Conservation (phyloP, 2,113 vertebrate genomes). For the Dicrurus megarhynchus region DNA sequence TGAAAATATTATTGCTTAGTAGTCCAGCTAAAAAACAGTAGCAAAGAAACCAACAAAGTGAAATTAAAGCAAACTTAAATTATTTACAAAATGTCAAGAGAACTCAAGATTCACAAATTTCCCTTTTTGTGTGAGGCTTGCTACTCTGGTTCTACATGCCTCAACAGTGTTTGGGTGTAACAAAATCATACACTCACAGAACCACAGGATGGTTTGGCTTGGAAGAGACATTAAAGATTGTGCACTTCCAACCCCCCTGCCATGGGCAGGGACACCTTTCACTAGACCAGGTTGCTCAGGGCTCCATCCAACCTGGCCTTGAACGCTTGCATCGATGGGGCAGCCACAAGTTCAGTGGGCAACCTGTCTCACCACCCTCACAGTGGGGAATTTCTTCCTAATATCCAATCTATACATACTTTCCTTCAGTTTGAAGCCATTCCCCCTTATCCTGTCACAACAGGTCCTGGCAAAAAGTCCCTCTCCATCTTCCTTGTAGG, state of each 20-base stretch:
- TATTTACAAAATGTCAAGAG: not conserved
- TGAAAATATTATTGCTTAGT: conserved; percentile 1
- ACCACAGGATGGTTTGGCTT: not conserved
- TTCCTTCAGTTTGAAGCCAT: not conserved
- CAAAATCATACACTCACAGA: not conserved
- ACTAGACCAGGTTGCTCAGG: not conserved
- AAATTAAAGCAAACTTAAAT: not conserved
- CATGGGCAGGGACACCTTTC: not conserved
- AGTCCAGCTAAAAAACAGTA: not conserved
- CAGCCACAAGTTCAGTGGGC: not conserved
- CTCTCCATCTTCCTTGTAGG: not conserved
- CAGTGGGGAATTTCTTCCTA: not conserved
- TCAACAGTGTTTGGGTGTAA: not conserved
- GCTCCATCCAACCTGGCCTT: not conserved
- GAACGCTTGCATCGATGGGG: not conserved
- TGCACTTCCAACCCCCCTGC: not conserved
- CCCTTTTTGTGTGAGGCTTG: not conserved
- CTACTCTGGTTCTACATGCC: not conserved
- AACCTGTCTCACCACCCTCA: not conserved
- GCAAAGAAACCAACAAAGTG: not conserved
- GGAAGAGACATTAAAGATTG: not conserved
- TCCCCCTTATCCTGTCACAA: not conserved
- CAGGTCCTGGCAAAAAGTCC: not conserved
- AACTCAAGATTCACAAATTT: not conserved
- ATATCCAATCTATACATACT: not conserved